Base-by-base conservation (phyloP, 2,113 vertebrate species). In the Geococcyx californianus region DNA sequence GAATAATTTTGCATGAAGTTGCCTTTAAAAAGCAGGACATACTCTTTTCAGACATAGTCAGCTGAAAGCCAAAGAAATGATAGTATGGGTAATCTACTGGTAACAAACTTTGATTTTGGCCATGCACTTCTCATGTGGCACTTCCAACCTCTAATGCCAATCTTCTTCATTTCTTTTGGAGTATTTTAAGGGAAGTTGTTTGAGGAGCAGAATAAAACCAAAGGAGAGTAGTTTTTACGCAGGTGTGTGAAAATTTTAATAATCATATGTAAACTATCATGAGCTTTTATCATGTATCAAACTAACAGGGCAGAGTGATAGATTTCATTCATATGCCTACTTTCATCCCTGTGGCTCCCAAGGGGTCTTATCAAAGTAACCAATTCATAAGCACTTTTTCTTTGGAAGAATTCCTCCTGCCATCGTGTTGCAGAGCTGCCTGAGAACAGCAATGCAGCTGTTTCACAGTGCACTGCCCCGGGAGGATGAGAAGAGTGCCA, bases 401-500 rank as follows among this genome's bases (percentile, higher is more conserved):
- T 69, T 54, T 34, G 52, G 70, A 79, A 70, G 66, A 55, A 78
- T 91, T 72, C 47, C 34, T 70, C 42, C 59, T 4, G 2, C 84
- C 84, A 12, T 25, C 29, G 67, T 55, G 70, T 59, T 75, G 84
- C 33, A 13, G 93, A 62, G 69, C 58, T 40, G 77, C 38, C 44
- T 2, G n/a, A 45, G 51, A 20, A 8, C 33, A 10, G 70, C 18
- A 2, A 3, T 25, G 62, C 85, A 90, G 94, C 91, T 95, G 95
- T 78, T 76, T 0, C 1, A 2, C 92, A 25, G 4, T 6, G 0
- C 4, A 7, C 58, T 4, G 44, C 69, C 79, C 73, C 4, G 1
- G 31, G 42, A 89, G 75, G 87, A 82, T 69, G 84, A 87, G 92
- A 79, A 14, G 64, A 88, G 91, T 87, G 74, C 94, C 88, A 88